Evolutionary conservation across 1,140 invertebrate genomes (phyloP), one percentile per base, ranked within the genome.

Genomic region (Drosophila leontia): DNA sequence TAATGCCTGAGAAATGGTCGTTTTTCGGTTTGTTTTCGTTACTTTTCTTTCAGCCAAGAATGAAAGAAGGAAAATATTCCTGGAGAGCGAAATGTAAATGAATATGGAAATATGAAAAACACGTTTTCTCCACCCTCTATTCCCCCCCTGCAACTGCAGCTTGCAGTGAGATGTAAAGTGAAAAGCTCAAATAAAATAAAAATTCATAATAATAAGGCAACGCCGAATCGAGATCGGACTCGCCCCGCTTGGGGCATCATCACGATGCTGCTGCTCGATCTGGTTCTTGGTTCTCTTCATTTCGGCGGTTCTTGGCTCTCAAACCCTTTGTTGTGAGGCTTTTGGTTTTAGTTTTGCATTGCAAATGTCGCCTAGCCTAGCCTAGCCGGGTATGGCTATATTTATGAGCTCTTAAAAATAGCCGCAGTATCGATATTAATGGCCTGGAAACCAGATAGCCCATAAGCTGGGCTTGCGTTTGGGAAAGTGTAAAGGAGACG

Each of bases 81-180:
- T 61, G 65, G 67, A 51, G 35, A 78, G 80, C 62, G 35, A 82
- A 61, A 65, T 86, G 70, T 82, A 79, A 82, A 80, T 82, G 76
- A 71, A 69, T 83, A 86, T 87, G 80, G 80, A 80, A 80, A 80
- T 87, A 79, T 82, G 84, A 70, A 87, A 82, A 87, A 87, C 83
- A 70, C 68, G 84, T 87, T 87, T 88, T 57, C 75, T 67, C 26
- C 29, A 13, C 15, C 6, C 29, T 0, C 32, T 13, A 17, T 29
- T 29, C 29, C 7, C 29, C 34, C 12, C 45, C 29, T 53, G 45
- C 29, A 35, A 47, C 32, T 48, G 47, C 47, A 29, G 23, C 45
- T 47, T 42, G 60, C 17, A 71, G 42, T 78, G 47, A 69, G 62
- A 42, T 45, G 72, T 75, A 85, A 84, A 78, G 75, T 87, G 83